A percentile compares a stretch with the other conserved stretches of the same genome.
Evolutionary conservation across 2,113 vertebrate species (phyloP).

Genomic region (Nesogale talazaci): DNA sequence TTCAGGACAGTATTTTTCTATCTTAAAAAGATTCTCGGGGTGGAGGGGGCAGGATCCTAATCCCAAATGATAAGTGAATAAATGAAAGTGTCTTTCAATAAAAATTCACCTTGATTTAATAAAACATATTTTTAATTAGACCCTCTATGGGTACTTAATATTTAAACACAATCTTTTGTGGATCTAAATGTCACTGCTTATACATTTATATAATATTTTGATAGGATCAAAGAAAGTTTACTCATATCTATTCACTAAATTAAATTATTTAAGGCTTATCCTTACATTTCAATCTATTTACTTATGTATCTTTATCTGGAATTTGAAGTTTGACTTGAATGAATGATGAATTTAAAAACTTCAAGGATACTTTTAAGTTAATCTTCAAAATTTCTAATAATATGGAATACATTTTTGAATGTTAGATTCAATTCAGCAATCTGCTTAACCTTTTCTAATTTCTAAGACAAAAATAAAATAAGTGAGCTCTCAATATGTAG

Average conservation of each 20-base stretch:
- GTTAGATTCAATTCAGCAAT: not conserved
- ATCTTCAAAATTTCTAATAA: not conserved
- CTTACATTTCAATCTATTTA: not conserved
- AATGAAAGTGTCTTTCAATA: slow-evolving; percentile 8
- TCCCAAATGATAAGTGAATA: not conserved
- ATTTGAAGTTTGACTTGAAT: not conserved
- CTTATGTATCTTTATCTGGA: not conserved
- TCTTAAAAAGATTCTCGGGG: not conserved
- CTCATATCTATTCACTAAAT: not conserved
- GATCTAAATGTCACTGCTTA: not conserved
- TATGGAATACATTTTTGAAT: not conserved
- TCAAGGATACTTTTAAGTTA: not conserved
- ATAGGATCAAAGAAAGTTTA: not conserved
- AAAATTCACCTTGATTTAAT: not conserved
- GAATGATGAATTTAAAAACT: not conserved
- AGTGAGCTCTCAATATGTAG: not conserved
- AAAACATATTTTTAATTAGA: not conserved
- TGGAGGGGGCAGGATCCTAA: too few species aligned
- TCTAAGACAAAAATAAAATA: slow-evolving; percentile 2
- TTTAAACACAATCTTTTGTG: not conserved
- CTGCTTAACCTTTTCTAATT: not conserved
- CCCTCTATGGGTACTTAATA: not conserved
- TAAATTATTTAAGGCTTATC: not conserved
- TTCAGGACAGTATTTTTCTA: not conserved
- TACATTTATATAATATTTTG: not conserved